Evolutionary conservation across 2,113 vertebrate genomes (phyloP).

Genomic region (Microtus oregoni): DNA sequence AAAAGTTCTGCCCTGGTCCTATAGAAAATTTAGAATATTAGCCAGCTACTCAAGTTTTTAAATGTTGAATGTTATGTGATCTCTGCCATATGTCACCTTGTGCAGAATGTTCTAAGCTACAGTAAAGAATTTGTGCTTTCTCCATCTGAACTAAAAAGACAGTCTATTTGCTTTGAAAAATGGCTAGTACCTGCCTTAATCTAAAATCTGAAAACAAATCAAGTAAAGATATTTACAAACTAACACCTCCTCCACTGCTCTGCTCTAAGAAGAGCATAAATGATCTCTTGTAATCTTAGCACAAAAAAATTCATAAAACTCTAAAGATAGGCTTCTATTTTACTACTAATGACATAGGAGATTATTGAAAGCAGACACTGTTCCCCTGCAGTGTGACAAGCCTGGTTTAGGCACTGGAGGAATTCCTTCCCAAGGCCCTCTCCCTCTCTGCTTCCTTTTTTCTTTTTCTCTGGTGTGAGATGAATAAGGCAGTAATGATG

Average conservation of each 20-base stretch:
- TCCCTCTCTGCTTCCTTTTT: constrained; percentile 7
- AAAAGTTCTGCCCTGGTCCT: constrained; percentile 40
- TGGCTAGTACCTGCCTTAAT: constrained; percentile 71
- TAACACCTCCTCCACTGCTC: constrained; percentile 62
- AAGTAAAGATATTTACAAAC: constrained; percentile 72
- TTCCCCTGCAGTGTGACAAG: not conserved
- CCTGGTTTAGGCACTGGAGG: not conserved
- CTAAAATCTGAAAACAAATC: constrained; percentile 75
- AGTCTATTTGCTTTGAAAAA: constrained; percentile 78
- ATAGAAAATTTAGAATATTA: constrained; percentile 16
- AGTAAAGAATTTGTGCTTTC: constrained; percentile 76
- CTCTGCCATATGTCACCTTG: constrained; percentile 77
- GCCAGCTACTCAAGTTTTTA: constrained; percentile 61
- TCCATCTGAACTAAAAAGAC: constrained; percentile 78
- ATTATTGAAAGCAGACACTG: constrained; percentile 73
- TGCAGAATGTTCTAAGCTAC: constrained; percentile 67
- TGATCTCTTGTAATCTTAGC: constrained; percentile 59
- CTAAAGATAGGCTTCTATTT: constrained; percentile 71
- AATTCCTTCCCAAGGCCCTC: not conserved
- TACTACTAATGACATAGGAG: not conserved
- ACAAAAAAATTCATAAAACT: constrained; percentile 58
- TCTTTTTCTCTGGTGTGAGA: constrained; percentile 59
- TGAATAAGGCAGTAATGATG: constrained; percentile 38
- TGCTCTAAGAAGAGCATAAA: constrained; percentile 30
- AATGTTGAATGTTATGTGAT: constrained; percentile 61